A percentile compares a stretch with the other conserved stretches of the same genome.
phyloP scores from a whole-genome alignment of 2,113 vertebrate genomes.

The Lamprologus speciosus region DNA sequence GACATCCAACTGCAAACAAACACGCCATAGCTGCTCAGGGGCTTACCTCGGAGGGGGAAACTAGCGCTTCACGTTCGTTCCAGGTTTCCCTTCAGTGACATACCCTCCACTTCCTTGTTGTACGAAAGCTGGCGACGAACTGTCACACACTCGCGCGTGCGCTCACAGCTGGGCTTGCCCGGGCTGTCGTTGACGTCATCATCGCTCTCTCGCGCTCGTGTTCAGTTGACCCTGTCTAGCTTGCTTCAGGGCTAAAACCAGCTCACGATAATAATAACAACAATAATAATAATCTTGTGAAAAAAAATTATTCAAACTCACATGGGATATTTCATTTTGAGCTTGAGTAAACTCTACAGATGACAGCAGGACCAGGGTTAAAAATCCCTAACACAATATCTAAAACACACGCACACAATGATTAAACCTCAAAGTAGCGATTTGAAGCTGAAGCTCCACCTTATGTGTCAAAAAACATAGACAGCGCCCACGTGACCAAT shows the following conservation, averaged over 20 bases:
- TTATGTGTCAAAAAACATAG: neutral
- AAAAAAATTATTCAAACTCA: neutral
- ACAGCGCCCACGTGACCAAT: neutral
- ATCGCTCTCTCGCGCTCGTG: neutral
- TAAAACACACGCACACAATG: neutral
- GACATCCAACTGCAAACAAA: neutral
- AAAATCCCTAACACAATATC: neutral
- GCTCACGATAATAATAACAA: neutral
- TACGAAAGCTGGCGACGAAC: neutral
- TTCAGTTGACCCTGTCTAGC: neutral
- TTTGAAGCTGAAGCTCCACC: neutral
- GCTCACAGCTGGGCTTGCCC: neutral
- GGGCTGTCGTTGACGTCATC: neutral
- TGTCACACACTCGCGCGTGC: neutral
- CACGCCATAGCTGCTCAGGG: neutral
- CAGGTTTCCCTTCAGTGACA: neutral
- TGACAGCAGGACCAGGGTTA: neutral
- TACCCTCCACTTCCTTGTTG: conserved; percentile 32
- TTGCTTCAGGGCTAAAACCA: neutral
- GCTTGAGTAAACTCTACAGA: neutral
- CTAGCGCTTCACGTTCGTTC: neutral
- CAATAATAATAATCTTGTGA: neutral
- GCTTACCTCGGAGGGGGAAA: neutral
- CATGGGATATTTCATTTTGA: neutral
- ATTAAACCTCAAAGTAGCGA: neutral